phyloP scores from a whole-genome alignment of 2,888 invertebrate species.

The Peribatodes rhomboidaria region DNA sequence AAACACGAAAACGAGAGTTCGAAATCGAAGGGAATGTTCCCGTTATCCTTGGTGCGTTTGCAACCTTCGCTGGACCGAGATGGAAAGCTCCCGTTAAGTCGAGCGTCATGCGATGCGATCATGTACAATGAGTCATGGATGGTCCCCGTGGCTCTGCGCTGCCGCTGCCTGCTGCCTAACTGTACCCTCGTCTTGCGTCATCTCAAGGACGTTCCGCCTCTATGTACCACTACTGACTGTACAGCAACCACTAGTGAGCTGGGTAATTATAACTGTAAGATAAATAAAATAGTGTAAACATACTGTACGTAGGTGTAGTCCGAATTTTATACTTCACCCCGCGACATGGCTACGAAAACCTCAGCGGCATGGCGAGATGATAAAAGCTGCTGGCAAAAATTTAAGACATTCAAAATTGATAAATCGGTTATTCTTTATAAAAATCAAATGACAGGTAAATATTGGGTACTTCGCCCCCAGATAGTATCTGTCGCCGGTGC shows the following conservation, averaged over 20 bases:
- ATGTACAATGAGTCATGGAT: slow-evolving; percentile 62
- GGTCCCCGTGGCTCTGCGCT: slow-evolving; percentile 42
- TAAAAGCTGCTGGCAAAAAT: too few relatives aligned
- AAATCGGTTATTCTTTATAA: too few relatives aligned
- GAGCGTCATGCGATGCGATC: slow-evolving; percentile 68
- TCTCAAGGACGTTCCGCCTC: slow-evolving; percentile 58
- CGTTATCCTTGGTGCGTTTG: slow-evolving; percentile 70
- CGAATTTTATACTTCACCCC: too few relatives aligned
- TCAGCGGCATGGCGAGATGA: too few relatives aligned
- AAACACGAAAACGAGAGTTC: slow-evolving; percentile 82
- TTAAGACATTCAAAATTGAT: not conserved
- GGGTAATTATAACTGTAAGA: slow-evolving; percentile 4
- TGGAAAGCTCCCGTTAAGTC: slow-evolving; percentile 82
- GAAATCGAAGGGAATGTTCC: slow-evolving; percentile 83
- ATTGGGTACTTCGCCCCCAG: not conserved
- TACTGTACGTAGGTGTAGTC: too few relatives aligned
- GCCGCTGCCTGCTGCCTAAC: slow-evolving; percentile 44
- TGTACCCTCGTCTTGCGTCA: slow-evolving; percentile 56
- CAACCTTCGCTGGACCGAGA: slow-evolving; percentile 62
- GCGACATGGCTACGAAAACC: too few relatives aligned
- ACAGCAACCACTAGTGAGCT: slow-evolving; percentile 22
- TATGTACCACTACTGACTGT: not conserved
- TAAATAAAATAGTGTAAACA: not conserved
- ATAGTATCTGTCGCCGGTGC: slow-evolving; percentile 27
- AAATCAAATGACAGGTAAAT: too few relatives aligned